Evolutionary conservation across 2,797 vertebrate species (phyloP), one percentile per base, ranked within the genome.

Genomic region (Melanotaenia pygmaea): DNA sequence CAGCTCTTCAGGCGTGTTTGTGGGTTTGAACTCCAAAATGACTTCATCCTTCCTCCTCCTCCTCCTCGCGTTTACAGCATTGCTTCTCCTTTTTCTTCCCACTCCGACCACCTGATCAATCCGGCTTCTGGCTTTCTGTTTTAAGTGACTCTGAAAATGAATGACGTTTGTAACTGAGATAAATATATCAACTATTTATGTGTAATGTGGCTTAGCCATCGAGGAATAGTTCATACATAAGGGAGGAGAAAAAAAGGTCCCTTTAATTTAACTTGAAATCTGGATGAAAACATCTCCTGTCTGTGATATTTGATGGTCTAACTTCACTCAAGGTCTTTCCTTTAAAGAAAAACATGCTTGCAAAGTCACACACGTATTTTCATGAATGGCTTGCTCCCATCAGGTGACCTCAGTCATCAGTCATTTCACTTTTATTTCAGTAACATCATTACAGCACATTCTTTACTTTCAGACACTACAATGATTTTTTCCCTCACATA

Each of bases 11-110:
- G 70, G 77, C 77, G 65, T 88, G 86, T 86, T 80, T 79, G 57
- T 77, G 77, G 79, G 76, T 81, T 88, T 89, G 79, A 84, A 85
- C 83, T 87, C 86, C 18, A 70, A 74, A 86, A 87, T 76, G 76
- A 86, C 83, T 87, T 84, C 78, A 87, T 87, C 70, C 81, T 57
- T 77, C 68, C 67, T 86, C 68, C 37, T 78, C 75, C 61, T 73
- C 11, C 37, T 78, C 75, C 61, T 73, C 11, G 53, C 78, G 45
- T 79, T 86, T 76, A 66, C 72, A 67, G 37, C 70, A 18, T 57
- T 22, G 51, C 63, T 43, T 28, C 60, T 57, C 45, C 34, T 51
- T 45, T 20, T 32, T 28, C 30, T 26, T 32, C 30, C 30, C 30
- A 32, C 30, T 32, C 32, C 63, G 77, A 81, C 77, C 59, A 13